A percentile compares a stretch with the other conserved stretches of the same genome.
Evolutionary conservation across 2,888 invertebrate species (phyloP).

Genomic region (Oxycera nigricornis): DNA sequence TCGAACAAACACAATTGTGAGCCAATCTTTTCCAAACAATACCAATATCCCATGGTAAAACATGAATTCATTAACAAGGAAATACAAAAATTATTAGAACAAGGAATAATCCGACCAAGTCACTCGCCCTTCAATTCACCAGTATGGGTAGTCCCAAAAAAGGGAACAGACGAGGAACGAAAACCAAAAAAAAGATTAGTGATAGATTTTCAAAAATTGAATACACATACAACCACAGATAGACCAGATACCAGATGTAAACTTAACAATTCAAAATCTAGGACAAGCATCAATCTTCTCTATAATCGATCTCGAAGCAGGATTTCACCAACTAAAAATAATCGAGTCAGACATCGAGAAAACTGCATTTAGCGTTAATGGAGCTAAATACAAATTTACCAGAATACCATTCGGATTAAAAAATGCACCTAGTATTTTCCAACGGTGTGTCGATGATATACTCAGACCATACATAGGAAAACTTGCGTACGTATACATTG

Average conservation of each 20-base stretch:
- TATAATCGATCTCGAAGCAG: conserved; percentile 45
- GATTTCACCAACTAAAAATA: conserved; percentile 34
- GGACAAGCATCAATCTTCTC: conserved; percentile 44
- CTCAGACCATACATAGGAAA: background rate
- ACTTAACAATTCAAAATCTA: conserved; percentile 43
- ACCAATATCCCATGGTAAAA: conserved; percentile 38
- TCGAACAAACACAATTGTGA: background rate
- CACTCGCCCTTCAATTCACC: conserved; percentile 42
- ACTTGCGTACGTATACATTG: conserved; percentile 37
- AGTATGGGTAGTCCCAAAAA: conserved; percentile 40
- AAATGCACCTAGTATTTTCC: conserved; percentile 11
- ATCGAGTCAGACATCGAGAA: background rate
- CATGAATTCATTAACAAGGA: conserved; percentile 41
- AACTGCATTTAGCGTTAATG: conserved; percentile 42
- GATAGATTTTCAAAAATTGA: conserved; percentile 27
- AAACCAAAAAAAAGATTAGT: conserved; percentile 24
- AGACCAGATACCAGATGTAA: conserved; percentile 29
- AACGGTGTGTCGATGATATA: conserved; percentile 8
- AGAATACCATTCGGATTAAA: conserved; percentile 25
- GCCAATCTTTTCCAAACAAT: conserved; percentile 42
- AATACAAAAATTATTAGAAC: conserved; percentile 26
- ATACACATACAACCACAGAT: background rate
- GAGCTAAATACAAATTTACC: conserved; percentile 44
- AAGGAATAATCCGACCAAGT: conserved; percentile 28
- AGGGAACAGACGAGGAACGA: conserved; percentile 28